A percentile compares a stretch with the other conserved stretches of the same genome.
Evolutionary conservation across 2,797 vertebrate species (phyloP).

Genomic region (Sebastes elongatus): DNA sequence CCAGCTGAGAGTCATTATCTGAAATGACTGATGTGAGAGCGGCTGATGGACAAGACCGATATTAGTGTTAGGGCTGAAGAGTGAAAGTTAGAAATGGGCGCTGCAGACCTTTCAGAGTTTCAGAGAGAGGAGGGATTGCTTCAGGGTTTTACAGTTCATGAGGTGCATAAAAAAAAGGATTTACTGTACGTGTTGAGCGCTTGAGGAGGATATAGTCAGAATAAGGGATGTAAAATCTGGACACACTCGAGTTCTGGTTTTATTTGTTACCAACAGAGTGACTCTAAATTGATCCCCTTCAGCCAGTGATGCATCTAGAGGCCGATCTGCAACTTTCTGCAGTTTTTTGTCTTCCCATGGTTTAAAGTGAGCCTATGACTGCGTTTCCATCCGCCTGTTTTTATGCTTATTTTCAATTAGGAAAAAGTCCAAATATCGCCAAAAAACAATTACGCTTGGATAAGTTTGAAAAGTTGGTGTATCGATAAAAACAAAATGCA

Average conservation of each 20-base stretch:
- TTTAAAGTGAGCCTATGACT: neutral
- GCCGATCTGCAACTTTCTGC: neutral
- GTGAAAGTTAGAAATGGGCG: constrained; percentile 39
- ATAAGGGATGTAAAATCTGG: neutral
- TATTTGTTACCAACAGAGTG: neutral
- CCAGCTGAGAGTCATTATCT: constrained; percentile 69
- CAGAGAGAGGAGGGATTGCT: constrained; percentile 18
- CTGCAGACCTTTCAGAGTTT: constrained; percentile 30
- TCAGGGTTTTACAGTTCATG: constrained; percentile 6
- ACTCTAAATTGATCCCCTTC: neutral
- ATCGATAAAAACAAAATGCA: neutral
- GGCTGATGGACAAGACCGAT: constrained; percentile 67
- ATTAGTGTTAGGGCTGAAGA: constrained; percentile 49
- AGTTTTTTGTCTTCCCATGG: neutral
- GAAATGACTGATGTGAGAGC: constrained; percentile 64
- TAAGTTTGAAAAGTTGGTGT: neutral
- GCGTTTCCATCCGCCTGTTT: neutral
- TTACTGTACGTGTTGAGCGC: neutral
- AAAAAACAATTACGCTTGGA: neutral
- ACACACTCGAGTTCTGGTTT: neutral
- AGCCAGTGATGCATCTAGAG: neutral
- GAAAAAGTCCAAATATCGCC: neutral
- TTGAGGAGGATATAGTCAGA: neutral
- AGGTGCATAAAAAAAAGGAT: constrained; percentile 3
- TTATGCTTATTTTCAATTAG: neutral